Conservation (phyloP, 2,888 invertebrate species). For the Cerceris rybyensis region DNA sequence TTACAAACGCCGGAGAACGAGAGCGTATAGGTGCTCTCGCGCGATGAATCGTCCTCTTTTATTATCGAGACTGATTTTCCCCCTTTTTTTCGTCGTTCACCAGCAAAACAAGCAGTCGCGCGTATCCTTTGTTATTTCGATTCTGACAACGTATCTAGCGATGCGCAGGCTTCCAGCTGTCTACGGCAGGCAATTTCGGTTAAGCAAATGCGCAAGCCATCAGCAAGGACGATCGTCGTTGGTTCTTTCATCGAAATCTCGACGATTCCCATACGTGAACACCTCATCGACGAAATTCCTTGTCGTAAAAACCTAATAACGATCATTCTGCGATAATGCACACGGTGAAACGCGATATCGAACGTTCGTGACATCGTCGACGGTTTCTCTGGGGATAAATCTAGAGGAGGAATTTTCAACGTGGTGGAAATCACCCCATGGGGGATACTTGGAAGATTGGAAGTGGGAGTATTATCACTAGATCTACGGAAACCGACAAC, state of each 20-base stretch:
- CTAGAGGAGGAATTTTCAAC: no score
- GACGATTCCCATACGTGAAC: background rate
- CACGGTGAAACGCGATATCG: background rate
- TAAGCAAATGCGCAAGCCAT: conserved; percentile 2
- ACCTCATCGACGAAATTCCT: background rate
- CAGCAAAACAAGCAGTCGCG: background rate
- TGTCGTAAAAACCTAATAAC: background rate
- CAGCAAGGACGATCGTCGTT: background rate
- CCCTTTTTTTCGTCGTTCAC: background rate
- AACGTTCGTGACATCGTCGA: no score
- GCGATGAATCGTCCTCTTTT: conserved; percentile 9
- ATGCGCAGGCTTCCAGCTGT: background rate
- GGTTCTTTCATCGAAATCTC: background rate
- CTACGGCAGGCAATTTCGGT: conserved; percentile 6
- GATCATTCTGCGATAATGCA: background rate
- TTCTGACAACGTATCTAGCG: conserved; percentile 12
- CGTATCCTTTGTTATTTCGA: conserved; percentile 12
- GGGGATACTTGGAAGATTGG: no score
- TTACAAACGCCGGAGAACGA: background rate
- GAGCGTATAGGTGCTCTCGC: background rate
- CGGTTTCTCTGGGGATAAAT: no score
- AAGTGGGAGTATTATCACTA: no score
- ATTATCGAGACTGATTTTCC: conserved; percentile 1
- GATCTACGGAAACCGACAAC: no score
- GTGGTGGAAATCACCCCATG: no score